Evolutionary conservation across 1,140 invertebrate genomes (phyloP).

Genomic region (Hyles euphorbiae): DNA sequence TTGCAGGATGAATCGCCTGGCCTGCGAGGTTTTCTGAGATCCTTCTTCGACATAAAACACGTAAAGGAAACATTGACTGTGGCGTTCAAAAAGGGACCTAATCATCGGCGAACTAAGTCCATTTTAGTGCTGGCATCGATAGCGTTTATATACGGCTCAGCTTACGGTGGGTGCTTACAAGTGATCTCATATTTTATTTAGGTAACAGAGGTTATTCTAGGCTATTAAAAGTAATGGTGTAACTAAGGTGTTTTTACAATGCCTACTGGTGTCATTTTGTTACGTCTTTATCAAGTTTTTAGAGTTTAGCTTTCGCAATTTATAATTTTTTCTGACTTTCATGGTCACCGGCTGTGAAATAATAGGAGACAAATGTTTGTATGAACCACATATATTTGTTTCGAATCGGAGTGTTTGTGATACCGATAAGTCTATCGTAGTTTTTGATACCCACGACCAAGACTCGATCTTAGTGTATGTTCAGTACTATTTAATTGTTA

Average conservation of each 20-base stretch:
- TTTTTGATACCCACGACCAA: no score
- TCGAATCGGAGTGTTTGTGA: no score
- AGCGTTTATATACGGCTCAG: conserved; percentile 74
- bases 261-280: no score
- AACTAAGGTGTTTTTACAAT: background rate
- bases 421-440: no score
- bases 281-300: no score
- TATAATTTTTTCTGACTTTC: no score
- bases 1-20: conserved; percentile 41
- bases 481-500: no score
- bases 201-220: conserved; percentile 5
- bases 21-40: conserved; percentile 45
- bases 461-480: no score
- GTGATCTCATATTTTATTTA: conserved; percentile 23
- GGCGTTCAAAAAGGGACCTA: conserved; percentile 65
- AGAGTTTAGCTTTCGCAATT: no score
- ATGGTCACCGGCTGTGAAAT: no score
- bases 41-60: conserved; percentile 69
- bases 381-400: no score
- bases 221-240: conserved; percentile 1
- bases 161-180: conserved; percentile 66
- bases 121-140: conserved; percentile 49
- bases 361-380: no score
- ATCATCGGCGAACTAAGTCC: conserved; percentile 53
- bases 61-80: conserved; percentile 62